Percentiles rank a stretch among this genome's conserved stretches.
Conservation (phyloP, 1,140 invertebrate genomes). For the Ganaspis sp. region DNA sequence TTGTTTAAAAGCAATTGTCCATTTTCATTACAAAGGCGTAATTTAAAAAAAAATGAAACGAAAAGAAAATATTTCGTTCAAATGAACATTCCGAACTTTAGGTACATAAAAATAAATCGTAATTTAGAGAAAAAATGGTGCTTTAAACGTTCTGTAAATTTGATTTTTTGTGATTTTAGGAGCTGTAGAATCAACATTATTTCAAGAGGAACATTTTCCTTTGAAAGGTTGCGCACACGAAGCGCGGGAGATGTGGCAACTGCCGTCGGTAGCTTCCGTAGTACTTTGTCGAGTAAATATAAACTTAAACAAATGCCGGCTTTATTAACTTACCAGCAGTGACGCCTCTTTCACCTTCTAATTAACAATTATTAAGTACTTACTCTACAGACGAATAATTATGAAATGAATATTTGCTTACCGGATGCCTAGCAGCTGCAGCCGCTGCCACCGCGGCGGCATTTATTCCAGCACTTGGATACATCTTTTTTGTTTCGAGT, state of each 20-base stretch:
- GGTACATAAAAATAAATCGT: too few species aligned
- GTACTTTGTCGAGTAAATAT: conserved; percentile 29
- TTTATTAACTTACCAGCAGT: background rate
- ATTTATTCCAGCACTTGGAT: conserved; percentile 80
- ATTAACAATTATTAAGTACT: conserved; percentile 43
- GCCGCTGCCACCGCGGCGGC: conserved; percentile 79
- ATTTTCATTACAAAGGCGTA: too few species aligned
- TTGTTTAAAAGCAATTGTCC: too few species aligned
- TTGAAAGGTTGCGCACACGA: background rate
- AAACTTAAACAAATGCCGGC: background rate
- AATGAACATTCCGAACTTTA: too few species aligned
- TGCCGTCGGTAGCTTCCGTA: conserved; percentile 26
- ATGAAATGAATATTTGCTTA: conserved; percentile 70
- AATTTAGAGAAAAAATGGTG: too few species aligned
- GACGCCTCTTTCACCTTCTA: conserved; percentile 43
- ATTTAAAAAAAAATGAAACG: too few species aligned
- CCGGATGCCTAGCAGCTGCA: conserved; percentile 79
- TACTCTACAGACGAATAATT: conserved; percentile 47
- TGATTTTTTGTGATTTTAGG: too few species aligned
- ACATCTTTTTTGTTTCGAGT: conserved; percentile 73
- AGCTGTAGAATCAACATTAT: background rate
- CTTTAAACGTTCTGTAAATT: too few species aligned
- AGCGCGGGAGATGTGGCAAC: background rate
- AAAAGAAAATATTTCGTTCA: too few species aligned
- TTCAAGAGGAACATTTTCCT: too few species aligned